A percentile compares a stretch with the other conserved stretches of the same genome.
Conservation (phyloP, 2,797 vertebrate genomes). For the Eupleurogrammus muticus region DNA sequence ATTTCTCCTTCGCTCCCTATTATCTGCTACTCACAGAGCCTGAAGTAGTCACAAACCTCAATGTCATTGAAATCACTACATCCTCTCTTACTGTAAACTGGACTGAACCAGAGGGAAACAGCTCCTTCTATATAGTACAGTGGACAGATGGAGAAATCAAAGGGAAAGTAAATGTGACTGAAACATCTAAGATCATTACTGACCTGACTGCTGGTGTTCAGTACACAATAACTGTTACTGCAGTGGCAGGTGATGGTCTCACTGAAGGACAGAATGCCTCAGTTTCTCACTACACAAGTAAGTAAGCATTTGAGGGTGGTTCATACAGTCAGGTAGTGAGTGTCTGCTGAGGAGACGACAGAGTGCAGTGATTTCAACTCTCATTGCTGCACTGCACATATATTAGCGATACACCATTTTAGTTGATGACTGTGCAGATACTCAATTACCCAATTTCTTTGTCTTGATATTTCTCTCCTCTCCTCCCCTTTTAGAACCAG, state of each 20-base stretch:
- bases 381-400: not conserved
- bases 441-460: not conserved
- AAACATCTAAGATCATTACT: constrained; percentile 12
- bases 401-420: not conserved
- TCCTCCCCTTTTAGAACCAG: constrained; percentile 27
- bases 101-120: constrained; percentile 39
- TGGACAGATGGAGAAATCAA: constrained; percentile 24
- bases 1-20: not conserved
- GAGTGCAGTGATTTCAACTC: not conserved
- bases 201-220: constrained; percentile 39
- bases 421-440: not conserved
- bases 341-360: not conserved
- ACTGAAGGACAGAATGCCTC: not conserved
- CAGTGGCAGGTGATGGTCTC: constrained; percentile 43
- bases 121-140: constrained; percentile 38
- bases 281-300: constrained; percentile 42
- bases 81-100: constrained; percentile 47
- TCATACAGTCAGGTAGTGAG: constrained; percentile 7
- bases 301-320: constrained; percentile 5
- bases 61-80: constrained; percentile 1
- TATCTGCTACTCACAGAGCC: constrained; percentile 53
- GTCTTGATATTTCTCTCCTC: too few species aligned
- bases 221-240: constrained; percentile 29
- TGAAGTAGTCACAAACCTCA: not conserved
- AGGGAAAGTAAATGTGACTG: not conserved